Base-by-base conservation (phyloP, 2,797 vertebrate genomes). In the Rhadinocentrus ornatus region DNA sequence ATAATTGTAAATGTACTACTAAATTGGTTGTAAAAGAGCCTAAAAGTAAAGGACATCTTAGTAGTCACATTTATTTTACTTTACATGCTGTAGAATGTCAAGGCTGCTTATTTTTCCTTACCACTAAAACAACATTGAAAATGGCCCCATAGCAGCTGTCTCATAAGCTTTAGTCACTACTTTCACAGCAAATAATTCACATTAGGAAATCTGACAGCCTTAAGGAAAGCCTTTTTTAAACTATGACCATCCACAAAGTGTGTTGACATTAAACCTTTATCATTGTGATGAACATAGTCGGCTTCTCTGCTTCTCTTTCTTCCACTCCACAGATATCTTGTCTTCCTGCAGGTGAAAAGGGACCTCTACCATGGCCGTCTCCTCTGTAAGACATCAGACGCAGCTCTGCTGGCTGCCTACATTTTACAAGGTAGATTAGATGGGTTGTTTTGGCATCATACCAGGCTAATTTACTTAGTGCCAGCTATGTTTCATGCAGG, bases 291-390 rank as follows among this genome's bases (percentile, higher is more conserved):
- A 86, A 46, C 62, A 54, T 10, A 66, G 78, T 72, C 48, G 52
- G 73, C 77, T 62, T 69, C 27, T 81, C 35, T 83, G 65, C 87
- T 71, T 57, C 16, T 37, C 55, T 10, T n/a, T 52, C 90, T 86
- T 86, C 90, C 66, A 11, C 72, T 81, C 85, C 77, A 72, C 94
- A 99, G 97, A 95, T 99, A 99, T 91, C 88, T 99, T 62, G 97
- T 99, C 84, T 99, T 99, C 95, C 96, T 99, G 77, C 98, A 99
- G 96, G 98, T 99, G 88, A 99, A 99, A 89, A 94, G 98, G 88
- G 98, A 99, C 92, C 95, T 99, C 73, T 99, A 99, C 92, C 98
- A 99, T 0, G 97, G 98, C 3, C 96, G 97, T 4, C 96, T 99
- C 39, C 95, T 99, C 83, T 99, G 97, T 93, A 99, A 97, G 93